phyloP scores from a whole-genome alignment of 1,140 invertebrate species.

The Augochlora pura region DNA sequence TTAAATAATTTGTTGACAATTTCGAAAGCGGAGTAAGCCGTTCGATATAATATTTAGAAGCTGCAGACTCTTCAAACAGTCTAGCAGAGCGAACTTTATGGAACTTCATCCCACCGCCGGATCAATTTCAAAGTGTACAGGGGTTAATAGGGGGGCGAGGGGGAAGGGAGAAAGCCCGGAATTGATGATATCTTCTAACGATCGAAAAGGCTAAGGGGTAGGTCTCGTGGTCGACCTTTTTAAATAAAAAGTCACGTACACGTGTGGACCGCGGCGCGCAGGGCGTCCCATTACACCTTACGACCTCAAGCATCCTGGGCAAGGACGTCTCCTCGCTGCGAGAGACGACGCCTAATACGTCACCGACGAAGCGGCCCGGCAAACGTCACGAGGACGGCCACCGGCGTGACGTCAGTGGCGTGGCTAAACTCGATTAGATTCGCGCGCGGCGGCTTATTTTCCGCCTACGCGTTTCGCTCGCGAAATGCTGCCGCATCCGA shows the following conservation, averaged over 20 bases:
- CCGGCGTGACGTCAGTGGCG: conserved; percentile 62
- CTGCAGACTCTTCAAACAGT: too few relatives aligned
- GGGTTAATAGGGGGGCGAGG: not conserved
- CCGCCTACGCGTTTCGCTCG: conserved; percentile 52
- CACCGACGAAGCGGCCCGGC: conserved; percentile 41
- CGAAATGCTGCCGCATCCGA: conserved; percentile 24
- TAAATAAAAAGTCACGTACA: conserved; percentile 21
- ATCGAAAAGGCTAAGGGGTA: not conserved
- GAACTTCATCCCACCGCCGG: not conserved
- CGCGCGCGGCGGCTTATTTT: conserved; percentile 48
- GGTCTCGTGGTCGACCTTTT: not conserved
- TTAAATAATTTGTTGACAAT: too few relatives aligned
- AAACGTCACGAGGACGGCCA: conserved; percentile 56
- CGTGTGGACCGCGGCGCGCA: conserved; percentile 15
- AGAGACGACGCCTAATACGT: conserved; percentile 43
- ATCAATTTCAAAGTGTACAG: not conserved
- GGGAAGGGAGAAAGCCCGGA: too few relatives aligned
- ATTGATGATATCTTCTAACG: not conserved
- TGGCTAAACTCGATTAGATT: conserved; percentile 62
- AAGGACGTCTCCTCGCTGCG: conserved; percentile 49
- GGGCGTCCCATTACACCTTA: conserved; percentile 41
- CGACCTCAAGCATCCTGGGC: conserved; percentile 59
- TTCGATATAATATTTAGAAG: too few relatives aligned
- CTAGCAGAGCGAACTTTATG: too few relatives aligned
- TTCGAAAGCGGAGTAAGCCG: too few relatives aligned